These are phyloP conservation scores for Octopus bimaculoides DNA, from an alignment of 1,140 invertebrate species.

Conservation along the genomic window DNA sequence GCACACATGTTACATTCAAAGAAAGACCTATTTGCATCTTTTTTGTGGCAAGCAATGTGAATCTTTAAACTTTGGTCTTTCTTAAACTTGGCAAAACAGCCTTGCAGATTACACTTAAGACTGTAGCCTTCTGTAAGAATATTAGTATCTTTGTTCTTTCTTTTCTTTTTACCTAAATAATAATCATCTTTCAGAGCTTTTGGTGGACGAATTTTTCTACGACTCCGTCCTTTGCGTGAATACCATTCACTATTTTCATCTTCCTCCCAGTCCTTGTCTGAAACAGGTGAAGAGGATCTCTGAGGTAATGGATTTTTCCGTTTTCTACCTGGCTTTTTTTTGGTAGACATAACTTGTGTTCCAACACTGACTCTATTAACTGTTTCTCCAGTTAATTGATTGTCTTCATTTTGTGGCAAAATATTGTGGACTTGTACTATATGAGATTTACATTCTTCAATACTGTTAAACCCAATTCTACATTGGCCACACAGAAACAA, in stretches of 20 bases:
- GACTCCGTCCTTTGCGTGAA: conserved; percentile 25
- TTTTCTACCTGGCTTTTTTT: conserved; percentile 40
- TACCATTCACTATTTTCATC: conserved; percentile 31
- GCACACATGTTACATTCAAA: conserved; percentile 71
- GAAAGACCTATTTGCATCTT: conserved; percentile 51
- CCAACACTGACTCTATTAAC: conserved; percentile 33
- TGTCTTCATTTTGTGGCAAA: conserved; percentile 13
- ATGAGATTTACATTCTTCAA: conserved; percentile 53
- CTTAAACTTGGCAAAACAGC: conserved; percentile 47
- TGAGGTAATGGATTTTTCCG: conserved; percentile 23
- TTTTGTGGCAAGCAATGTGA: conserved; percentile 65
- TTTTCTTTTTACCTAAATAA: conserved; percentile 38
- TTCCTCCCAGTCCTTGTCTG: conserved; percentile 22
- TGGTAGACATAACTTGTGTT: conserved; percentile 31
- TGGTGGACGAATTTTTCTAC: conserved; percentile 41
- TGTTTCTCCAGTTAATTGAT: background rate
- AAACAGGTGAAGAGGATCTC: conserved; percentile 25
- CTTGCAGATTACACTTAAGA: conserved; percentile 29
- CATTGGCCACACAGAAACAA: conserved; percentile 55
- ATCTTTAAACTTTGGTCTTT: conserved; percentile 59
- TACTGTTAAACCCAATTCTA: conserved; percentile 45
- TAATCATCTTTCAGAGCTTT: conserved; percentile 50
- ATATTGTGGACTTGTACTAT: conserved; percentile 46
- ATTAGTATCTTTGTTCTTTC: conserved; percentile 15
- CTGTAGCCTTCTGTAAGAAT: conserved; percentile 20